phyloP scores from a whole-genome alignment of 2,797 vertebrate genomes.

The Karalla daura region DNA sequence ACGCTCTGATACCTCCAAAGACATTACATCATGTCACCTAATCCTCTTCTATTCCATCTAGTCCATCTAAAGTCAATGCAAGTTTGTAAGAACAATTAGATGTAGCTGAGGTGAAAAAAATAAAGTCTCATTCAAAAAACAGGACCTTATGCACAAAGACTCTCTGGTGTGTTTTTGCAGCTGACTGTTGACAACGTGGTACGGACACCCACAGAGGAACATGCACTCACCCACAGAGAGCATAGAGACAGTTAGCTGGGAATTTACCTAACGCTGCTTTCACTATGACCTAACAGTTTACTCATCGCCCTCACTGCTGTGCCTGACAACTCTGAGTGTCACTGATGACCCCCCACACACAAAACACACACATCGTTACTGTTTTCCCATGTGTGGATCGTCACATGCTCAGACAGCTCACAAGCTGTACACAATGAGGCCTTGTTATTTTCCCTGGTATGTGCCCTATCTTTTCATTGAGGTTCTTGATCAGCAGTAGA shows the following conservation, averaged over 20 bases:
- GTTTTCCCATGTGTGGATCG: background rate
- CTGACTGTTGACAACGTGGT: constrained; percentile 54
- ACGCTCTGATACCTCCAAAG: background rate
- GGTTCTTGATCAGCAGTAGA: no score
- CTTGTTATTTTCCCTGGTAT: background rate
- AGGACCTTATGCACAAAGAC: constrained; percentile 17
- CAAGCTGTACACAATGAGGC: background rate
- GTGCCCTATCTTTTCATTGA: no score
- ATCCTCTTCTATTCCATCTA: background rate
- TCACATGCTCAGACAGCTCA: constrained; percentile 12
- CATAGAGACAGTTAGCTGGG: constrained; percentile 13
- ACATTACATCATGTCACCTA: background rate
- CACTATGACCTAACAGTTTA: constrained; percentile 56
- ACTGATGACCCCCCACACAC: constrained; percentile 43
- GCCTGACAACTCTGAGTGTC: constrained; percentile 19
- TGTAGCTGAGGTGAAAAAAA: background rate
- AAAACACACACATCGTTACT: constrained; percentile 14
- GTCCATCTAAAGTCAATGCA: background rate
- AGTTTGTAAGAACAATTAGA: background rate
- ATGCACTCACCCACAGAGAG: constrained; percentile 25
- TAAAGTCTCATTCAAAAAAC: constrained; percentile 7
- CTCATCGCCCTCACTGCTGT: constrained; percentile 30
- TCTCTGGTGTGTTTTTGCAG: constrained; percentile 69
- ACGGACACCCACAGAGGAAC: constrained; percentile 31
- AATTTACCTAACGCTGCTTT: constrained; percentile 48